Base-by-base conservation (phyloP, 2,888 invertebrate genomes). In the Oxystoma pomonae region DNA sequence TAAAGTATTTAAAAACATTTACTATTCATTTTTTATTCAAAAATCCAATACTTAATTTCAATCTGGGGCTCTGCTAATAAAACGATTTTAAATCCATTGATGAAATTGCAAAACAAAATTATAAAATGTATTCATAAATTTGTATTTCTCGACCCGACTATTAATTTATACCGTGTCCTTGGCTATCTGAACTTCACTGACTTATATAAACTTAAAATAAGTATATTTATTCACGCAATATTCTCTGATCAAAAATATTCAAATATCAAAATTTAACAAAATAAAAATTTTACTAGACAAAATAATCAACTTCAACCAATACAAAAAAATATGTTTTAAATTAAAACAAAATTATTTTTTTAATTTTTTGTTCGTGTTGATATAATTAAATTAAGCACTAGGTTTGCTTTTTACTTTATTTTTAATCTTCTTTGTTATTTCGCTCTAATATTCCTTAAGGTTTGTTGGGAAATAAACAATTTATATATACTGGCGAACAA, bases 301-400 rank as follows among this genome's bases (percentile, higher is more conserved):
- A 62, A 64, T 65, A 62, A 57, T 60, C 52, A 57, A 16, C 18
- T 55, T 50, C 59, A 55, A 7, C 9, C 62, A 12, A 12, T 59
- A 50, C 21, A 53, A 60, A 59, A 59, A 12, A 65, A 18, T 1
- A 55, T 19, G 12, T 21, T 19, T 12, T n/a, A n/a, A n/a, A n/a
- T n/a, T n/a, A n/a, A n/a, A n/a, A n/a, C n/a, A n/a, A n/a, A n/a
- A n/a, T n/a, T n/a, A n/a, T n/a, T n/a, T n/a, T n/a, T n/a, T n/a
- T n/a, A n/a, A n/a, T n/a, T n/a, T n/a, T n/a, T n/a, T n/a, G n/a
- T n/a, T n/a, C n/a, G n/a, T n/a, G n/a, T n/a, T n/a, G n/a, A n/a
- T n/a, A n/a, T n/a, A n/a, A n/a, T n/a, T n/a, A n/a, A n/a, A n/a
- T n/a, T n/a, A n/a, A n/a, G n/a, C n/a, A n/a, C n/a, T n/a, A n/a